A percentile compares a stretch with the other conserved stretches of the same genome.
Evolutionary conservation across 2,888 invertebrate species (phyloP).

Genomic region (Polylopha cassiicola): DNA sequence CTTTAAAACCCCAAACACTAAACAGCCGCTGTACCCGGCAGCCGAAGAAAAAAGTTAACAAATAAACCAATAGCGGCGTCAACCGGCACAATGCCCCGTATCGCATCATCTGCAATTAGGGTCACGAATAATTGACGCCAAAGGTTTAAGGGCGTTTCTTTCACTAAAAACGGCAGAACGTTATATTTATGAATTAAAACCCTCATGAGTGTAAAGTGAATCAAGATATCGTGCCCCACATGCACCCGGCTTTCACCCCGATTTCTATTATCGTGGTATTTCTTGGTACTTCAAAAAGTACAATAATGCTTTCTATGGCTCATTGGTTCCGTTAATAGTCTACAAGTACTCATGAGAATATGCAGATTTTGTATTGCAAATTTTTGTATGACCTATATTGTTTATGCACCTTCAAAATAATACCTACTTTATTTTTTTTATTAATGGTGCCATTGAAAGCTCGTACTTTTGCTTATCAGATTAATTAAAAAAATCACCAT

Average conservation of each 20-base stretch:
- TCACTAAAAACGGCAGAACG: slow-evolving; percentile 52
- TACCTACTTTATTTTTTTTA: slow-evolving; percentile 17
- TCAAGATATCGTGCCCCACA: slow-evolving; percentile 69
- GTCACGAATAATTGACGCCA: slow-evolving; percentile 72
- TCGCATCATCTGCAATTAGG: slow-evolving; percentile 76
- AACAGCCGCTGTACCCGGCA: slow-evolving; percentile 44
- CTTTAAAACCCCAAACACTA: slow-evolving; percentile 40
- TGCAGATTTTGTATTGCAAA: slow-evolving; percentile 42
- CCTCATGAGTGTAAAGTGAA: slow-evolving; percentile 62
- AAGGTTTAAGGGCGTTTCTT: slow-evolving; percentile 65
- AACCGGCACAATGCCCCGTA: slow-evolving; percentile 61
- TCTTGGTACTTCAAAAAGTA: slow-evolving; percentile 55
- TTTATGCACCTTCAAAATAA: slow-evolving; percentile 12
- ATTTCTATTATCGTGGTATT: slow-evolving; percentile 39
- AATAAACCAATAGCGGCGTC: slow-evolving; percentile 65
- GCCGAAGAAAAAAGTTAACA: slow-evolving; percentile 45
- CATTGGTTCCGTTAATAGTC: slow-evolving; percentile 55
- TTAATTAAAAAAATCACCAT: too few species aligned
- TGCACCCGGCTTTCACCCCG: slow-evolving; percentile 71
- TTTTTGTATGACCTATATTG: slow-evolving; percentile 29
- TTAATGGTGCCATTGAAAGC: too few species aligned
- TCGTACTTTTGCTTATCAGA: too few species aligned
- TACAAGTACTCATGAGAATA: slow-evolving; percentile 33
- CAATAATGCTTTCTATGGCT: slow-evolving; percentile 60
- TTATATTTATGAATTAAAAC: slow-evolving; percentile 50